These are phyloP conservation scores for Champsocephalus gunnari DNA, from an alignment of 2,797 vertebrate species.

Conservation along the genomic window DNA sequence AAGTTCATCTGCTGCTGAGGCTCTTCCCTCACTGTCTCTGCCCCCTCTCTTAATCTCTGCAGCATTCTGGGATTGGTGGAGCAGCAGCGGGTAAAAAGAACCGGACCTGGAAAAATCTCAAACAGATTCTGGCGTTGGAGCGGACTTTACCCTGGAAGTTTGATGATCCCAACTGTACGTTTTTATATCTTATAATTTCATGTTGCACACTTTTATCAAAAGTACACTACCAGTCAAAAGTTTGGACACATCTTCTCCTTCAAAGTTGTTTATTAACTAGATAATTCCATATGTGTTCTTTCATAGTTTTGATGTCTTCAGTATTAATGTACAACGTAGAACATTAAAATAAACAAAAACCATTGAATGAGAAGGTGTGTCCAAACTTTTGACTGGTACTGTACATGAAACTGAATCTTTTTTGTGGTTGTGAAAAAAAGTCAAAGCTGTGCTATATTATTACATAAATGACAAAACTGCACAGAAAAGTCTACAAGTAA, in stretches of 20 bases:
- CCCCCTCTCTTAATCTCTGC: conserved; percentile 13
- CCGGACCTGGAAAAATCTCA: conserved; percentile 98
- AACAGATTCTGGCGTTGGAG: conserved; percentile 96
- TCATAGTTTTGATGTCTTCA: too few species aligned
- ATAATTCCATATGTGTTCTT: too few species aligned
- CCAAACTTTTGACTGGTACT: too few species aligned
- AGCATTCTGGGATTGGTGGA: conserved; percentile 98
- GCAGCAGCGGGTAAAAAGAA: conserved; percentile 98
- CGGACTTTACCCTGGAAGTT: conserved; percentile 96
- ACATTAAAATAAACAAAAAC: too few species aligned
- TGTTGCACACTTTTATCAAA: background rate
- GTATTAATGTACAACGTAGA: too few species aligned
- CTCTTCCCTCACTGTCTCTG: background rate
- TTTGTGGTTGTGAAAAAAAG: background rate
- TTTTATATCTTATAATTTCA: conserved; percentile 9
- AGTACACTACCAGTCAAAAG: background rate
- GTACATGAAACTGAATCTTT: background rate
- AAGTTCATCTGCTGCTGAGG: background rate
- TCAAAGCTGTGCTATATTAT: background rate
- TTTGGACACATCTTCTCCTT: too few species aligned
- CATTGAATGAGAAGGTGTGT: too few species aligned
- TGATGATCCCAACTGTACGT: conserved; percentile 95
- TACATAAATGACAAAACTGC: background rate
- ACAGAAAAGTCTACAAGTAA: background rate
- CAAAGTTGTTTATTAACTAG: too few species aligned